These are phyloP conservation scores for Trissolcus basalis DNA, from an alignment of 1,140 invertebrate genomes.

Conservation along the genomic window DNA sequence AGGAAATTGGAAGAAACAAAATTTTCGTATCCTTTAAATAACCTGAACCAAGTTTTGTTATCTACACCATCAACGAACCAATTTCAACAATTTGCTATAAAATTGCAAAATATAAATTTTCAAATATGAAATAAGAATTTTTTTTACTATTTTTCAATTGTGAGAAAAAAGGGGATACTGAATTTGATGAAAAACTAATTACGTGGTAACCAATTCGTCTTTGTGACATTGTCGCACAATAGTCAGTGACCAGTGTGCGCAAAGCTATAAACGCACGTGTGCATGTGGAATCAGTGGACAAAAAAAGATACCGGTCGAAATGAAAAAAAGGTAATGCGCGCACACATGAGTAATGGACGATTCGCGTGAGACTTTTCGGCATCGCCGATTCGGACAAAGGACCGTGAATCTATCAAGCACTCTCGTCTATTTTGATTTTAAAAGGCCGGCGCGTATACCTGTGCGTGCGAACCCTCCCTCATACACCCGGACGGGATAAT, in stretches of 20 bases:
- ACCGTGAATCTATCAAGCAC: slow-evolving; percentile 61
- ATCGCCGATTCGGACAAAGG: slow-evolving; percentile 60
- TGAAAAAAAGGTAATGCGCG: slow-evolving; percentile 34
- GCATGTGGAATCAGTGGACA: slow-evolving; percentile 26
- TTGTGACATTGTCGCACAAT: slow-evolving; percentile 40
- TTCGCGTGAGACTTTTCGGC: slow-evolving; percentile 66
- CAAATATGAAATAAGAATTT: too few species aligned
- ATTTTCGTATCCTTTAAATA: too few species aligned
- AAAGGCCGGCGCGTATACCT: slow-evolving; percentile 48
- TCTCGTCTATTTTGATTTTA: slow-evolving; percentile 56
- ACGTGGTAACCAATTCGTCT: slow-evolving; percentile 24
- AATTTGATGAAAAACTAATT: slow-evolving; percentile 16
- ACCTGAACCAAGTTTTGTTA: too few species aligned
- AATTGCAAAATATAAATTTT: too few species aligned
- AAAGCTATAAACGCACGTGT: slow-evolving; percentile 39
- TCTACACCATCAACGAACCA: too few species aligned
- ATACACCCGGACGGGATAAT: slow-evolving; percentile 58
- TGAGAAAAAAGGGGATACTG: neutral
- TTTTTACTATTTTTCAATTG: neutral
- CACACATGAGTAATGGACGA: slow-evolving; percentile 64
- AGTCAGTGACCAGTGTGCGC: slow-evolving; percentile 30
- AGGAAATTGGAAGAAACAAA: too few species aligned
- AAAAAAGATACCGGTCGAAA: slow-evolving; percentile 13
- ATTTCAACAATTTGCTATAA: too few species aligned
- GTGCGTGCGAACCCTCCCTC: slow-evolving; percentile 56